Base-by-base conservation (phyloP, 2,888 invertebrate genomes). In the Girardia tigrina region DNA sequence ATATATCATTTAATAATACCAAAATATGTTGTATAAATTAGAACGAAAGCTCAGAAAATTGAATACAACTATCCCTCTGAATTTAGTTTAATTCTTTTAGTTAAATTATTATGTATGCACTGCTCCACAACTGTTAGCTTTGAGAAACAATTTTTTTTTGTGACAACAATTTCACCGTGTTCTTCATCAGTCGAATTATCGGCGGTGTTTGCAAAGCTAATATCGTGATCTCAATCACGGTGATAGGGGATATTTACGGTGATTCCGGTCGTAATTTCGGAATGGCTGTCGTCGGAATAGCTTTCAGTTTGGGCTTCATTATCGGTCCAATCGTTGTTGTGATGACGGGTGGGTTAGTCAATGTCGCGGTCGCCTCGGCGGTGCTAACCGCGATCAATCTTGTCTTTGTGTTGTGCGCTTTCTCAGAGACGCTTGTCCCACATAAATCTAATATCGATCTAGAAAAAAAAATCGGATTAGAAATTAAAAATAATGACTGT, bases 121-220 rank as follows among this genome's bases (percentile, higher is more conserved):
- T n/a, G n/a, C n/a, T n/a, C n/a, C n/a, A n/a, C n/a, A n/a, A n/a
- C n/a, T n/a, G n/a, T n/a, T n/a, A n/a, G n/a, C n/a, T n/a, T n/a
- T n/a, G n/a, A n/a, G n/a, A n/a, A n/a, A n/a, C n/a, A n/a, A n/a
- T n/a, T n/a, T n/a, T n/a, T n/a, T n/a, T n/a, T n/a, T n/a, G n/a
- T 0, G n/a, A 16, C 4, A 87, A 87, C 78, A 91, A 90, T 81
- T 94, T 98, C 85, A 88, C 89, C 8, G 82, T 93, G 73, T 98
- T 98, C 86, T 91, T 97, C 28, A 80, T 95, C 78, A 91, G 95
- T 0, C 88, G 98, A 80, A 89, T 97, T 79, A 87, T 97, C 78
- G 95, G 95, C 16, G 97, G 98, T 0, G 87, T 97, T 26, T 92
- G 92, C 84, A 95, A 97, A 86, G 95, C 94, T 27, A 98, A 97